Evolutionary conservation across 2,888 invertebrate genomes (phyloP).

Genomic region (Drosophila seclusa): DNA sequence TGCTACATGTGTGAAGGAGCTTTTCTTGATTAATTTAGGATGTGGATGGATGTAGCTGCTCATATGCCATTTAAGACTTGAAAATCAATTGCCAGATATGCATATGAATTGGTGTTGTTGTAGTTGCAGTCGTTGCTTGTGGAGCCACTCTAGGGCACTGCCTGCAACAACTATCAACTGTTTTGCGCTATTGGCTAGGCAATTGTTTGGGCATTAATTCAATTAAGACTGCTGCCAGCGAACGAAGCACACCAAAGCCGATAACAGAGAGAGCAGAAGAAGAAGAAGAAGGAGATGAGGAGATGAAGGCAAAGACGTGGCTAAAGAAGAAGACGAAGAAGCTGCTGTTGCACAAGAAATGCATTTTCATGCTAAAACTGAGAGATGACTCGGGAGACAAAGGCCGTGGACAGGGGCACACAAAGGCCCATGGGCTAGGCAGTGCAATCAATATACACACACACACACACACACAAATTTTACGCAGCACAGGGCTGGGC

Average conservation of each 20-base stretch:
- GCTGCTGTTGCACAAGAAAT: constrained; percentile 45
- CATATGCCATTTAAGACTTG: not conserved
- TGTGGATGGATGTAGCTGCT: not conserved
- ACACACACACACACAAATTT: constrained; percentile 22
- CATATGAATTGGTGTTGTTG: not conserved
- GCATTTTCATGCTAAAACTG: constrained; percentile 66
- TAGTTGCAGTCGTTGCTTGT: not conserved
- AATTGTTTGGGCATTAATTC: constrained; percentile 32
- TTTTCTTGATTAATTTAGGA: not conserved
- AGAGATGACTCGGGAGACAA: constrained; percentile 51
- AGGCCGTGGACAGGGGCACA: constrained; percentile 38
- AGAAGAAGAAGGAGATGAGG: not conserved
- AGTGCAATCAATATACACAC: constrained; percentile 42
- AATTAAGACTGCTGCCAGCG: constrained; percentile 12
- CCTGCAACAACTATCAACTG: not conserved
- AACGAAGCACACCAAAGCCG: not conserved
- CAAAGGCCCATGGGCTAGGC: constrained; percentile 46
- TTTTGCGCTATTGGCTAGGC: constrained; percentile 18
- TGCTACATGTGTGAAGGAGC: not conserved
- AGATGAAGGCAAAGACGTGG: not conserved
- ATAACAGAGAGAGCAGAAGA: not conserved
- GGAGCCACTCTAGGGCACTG: not conserved
- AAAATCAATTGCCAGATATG: not conserved
- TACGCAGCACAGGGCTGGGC: constrained; percentile 54
- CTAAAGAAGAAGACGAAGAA: constrained; percentile 11